Evolutionary conservation across 1,140 invertebrate genomes (phyloP).

Genomic region (Caenorhabditis brenneri): DNA sequence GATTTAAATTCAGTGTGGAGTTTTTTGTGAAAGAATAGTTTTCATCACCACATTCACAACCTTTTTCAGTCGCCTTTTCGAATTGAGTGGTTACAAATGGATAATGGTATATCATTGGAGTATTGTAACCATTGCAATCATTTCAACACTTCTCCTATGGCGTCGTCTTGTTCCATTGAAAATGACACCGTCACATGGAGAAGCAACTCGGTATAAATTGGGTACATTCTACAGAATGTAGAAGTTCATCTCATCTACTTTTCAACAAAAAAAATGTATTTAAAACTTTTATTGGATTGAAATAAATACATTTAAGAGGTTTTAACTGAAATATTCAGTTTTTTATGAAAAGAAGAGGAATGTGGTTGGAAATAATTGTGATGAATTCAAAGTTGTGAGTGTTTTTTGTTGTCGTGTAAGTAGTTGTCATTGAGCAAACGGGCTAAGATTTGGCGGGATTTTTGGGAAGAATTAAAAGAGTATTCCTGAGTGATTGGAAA

Average conservation of each 20-base stretch:
- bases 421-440: constrained; percentile 36
- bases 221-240: constrained; percentile 46
- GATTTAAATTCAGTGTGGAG: no score
- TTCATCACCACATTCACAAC: no score
- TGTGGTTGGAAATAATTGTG: constrained; percentile 31
- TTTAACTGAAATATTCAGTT: not conserved
- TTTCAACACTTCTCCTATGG: constrained; percentile 28
- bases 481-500: not conserved
- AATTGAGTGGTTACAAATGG: constrained; percentile 29
- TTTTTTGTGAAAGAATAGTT: no score
- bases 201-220: constrained; percentile 39
- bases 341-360: not conserved
- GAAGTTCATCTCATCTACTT: not conserved
- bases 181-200: constrained; percentile 3
- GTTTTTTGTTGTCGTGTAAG: not conserved
- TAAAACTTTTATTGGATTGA: constrained; percentile 15
- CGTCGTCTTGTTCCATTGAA: constrained; percentile 20
- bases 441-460: constrained; percentile 28
- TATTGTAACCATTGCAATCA: not conserved
- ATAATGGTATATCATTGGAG: constrained; percentile 41
- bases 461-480: not conserved
- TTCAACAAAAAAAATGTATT: not conserved
- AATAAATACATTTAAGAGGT: not conserved
- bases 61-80: constrained; percentile 32
- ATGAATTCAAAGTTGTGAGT: not conserved